Percentiles rank a stretch among this genome's conserved stretches.
Conservation (phyloP, 2,888 invertebrate species). For the Rhopalosiphum nymphaeae region DNA sequence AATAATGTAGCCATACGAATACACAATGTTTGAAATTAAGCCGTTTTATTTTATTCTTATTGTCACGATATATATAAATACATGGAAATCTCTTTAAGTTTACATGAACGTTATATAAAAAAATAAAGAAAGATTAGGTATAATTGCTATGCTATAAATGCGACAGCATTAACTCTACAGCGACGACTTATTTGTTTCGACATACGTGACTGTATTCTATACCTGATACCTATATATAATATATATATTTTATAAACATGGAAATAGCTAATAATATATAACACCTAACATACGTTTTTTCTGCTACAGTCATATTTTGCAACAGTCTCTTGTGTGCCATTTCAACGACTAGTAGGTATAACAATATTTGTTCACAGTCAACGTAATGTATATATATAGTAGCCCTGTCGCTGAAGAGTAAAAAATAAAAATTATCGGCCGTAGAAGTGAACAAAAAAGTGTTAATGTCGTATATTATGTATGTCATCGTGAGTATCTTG, state of each 20-base stretch:
- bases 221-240: not conserved
- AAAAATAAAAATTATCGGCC: not conserved
- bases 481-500: not conserved
- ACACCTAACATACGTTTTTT: too few relatives aligned
- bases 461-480: not conserved
- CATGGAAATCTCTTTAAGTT: conserved; percentile 45
- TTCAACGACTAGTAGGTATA: not conserved
- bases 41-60: not conserved
- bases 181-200: not conserved
- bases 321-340: not conserved
- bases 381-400: not conserved
- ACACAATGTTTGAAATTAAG: conserved; percentile 43
- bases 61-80: not conserved
- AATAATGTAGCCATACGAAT: not conserved
- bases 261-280: not conserved
- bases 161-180: not conserved
- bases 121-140: not conserved
- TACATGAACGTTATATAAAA: not conserved
- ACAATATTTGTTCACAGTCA: not conserved
- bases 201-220: not conserved
- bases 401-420: not conserved
- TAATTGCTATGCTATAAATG: not conserved
- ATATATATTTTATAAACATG: not conserved
- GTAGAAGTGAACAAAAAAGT: not conserved
- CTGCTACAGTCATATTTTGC: not conserved